Evolutionary conservation across 2,888 invertebrate genomes (phyloP), one percentile per base, ranked within the genome.

Genomic region (Hipparchia semele): DNA sequence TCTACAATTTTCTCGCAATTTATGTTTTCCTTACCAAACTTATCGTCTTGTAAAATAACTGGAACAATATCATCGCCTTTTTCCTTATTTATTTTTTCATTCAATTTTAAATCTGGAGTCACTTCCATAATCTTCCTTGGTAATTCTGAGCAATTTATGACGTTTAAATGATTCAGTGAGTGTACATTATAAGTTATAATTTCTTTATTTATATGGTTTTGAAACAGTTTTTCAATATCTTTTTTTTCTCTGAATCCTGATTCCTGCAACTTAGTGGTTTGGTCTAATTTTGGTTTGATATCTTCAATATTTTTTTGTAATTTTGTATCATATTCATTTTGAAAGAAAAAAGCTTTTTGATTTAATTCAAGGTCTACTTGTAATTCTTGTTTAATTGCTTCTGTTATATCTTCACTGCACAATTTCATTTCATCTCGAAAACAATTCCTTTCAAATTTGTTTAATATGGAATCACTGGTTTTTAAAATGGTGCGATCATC

Each of bases 11-110:
- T 90, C 72, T 91, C 94, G 75, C 88, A 87, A 76, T 94, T 90
- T 49, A 92, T 87, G 78, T 94, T 91, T 79, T 95, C 94, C 80
- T 94, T 93, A 81, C 90, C 88, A 71, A 82, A 76, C 79, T 88
- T 88, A 23, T 84, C 84, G 61, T 80, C 84, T 59, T 86, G 87
- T 71, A 84, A 83, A 12, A 77, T 77, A 83, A 59, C 84, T 54
- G 80, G 72, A 61, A 78, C 76, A 75, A 79, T 84, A 74, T 84
- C 80, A 78, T 82, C 86, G 71, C 77, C 83, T 77, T 83, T 85
- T 71, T 89, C 89, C 75, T 85, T 89, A 75, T 86, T 83, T 81
- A 85, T 80, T 73, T 86, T 87, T 68, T 90, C 89, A 73, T 73
- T 76, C 71, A 70, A 72, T 79, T 87, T 88, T 56, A 79, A 67